phyloP scores from a whole-genome alignment of 2,888 invertebrate genomes.

The Spodoptera exigua region DNA sequence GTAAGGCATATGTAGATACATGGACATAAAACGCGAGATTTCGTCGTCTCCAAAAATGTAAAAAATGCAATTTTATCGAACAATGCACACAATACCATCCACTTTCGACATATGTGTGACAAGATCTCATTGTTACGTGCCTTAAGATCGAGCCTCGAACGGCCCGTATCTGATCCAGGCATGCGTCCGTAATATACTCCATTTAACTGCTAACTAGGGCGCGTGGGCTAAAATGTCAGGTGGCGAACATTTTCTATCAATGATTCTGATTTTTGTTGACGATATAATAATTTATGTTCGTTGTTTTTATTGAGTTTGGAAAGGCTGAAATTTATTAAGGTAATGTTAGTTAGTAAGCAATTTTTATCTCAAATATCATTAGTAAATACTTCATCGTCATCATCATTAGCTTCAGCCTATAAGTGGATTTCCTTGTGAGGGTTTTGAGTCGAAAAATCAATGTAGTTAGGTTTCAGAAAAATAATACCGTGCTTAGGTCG shows the following conservation, averaged over 20 bases:
- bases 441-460: no score
- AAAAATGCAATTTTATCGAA: conserved; percentile 31
- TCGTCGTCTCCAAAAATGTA: neutral
- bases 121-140: conserved; percentile 81
- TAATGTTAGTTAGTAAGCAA: no score
- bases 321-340: no score
- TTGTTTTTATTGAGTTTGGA: neutral
- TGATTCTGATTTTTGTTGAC: neutral
- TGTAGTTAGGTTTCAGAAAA: no score
- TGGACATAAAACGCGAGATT: no score
- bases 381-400: no score
- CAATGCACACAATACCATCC: conserved; percentile 62
- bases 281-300: neutral
- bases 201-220: conserved; percentile 28
- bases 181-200: conserved; percentile 25
- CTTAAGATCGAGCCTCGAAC: conserved; percentile 31
- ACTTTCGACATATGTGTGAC: conserved; percentile 78
- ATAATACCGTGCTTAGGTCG: no score
- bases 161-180: conserved; percentile 38
- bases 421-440: no score
- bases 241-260: conserved; percentile 14
- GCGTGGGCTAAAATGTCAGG: conserved; percentile 43
- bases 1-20: no score
- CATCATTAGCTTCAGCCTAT: no score
- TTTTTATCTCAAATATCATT: no score